Conservation (phyloP, 2,888 invertebrate genomes). For the Tetranychus piercei region DNA sequence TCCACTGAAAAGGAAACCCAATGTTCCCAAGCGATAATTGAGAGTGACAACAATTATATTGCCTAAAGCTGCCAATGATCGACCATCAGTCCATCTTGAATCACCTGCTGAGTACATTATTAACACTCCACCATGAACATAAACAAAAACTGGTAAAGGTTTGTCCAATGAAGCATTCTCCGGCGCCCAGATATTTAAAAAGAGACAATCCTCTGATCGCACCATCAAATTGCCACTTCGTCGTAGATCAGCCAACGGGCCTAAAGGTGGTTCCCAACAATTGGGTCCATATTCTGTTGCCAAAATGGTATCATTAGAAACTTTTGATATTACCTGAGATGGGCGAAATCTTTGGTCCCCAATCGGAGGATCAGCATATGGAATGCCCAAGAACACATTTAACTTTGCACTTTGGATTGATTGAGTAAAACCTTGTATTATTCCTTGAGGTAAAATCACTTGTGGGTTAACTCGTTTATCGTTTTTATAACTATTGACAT, state of each 20-base stretch:
- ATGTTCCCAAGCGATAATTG: not conserved
- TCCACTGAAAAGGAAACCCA: not conserved
- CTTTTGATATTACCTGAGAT: not conserved
- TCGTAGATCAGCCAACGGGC: not conserved
- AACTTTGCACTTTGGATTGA: not conserved
- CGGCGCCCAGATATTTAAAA: not conserved
- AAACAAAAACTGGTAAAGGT: not conserved
- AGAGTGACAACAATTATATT: not conserved
- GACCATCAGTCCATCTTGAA: not conserved
- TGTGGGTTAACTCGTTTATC: not conserved
- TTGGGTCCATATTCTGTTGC: not conserved
- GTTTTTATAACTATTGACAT: too few relatives aligned
- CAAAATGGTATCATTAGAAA: not conserved
- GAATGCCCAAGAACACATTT: not conserved
- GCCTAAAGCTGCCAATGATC: not conserved
- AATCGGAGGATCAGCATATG: conserved; percentile 7
- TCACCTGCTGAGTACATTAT: not conserved
- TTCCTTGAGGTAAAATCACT: conserved; percentile 1
- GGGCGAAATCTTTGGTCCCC: not conserved
- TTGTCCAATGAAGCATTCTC: not conserved
- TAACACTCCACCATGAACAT: not conserved
- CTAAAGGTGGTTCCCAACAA: not conserved
- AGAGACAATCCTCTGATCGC: conserved; percentile 2
- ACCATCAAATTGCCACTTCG: not conserved
- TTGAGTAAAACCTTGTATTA: not conserved